phyloP scores from a whole-genome alignment of 2,797 vertebrate genomes.

The Remorina albescens region DNA sequence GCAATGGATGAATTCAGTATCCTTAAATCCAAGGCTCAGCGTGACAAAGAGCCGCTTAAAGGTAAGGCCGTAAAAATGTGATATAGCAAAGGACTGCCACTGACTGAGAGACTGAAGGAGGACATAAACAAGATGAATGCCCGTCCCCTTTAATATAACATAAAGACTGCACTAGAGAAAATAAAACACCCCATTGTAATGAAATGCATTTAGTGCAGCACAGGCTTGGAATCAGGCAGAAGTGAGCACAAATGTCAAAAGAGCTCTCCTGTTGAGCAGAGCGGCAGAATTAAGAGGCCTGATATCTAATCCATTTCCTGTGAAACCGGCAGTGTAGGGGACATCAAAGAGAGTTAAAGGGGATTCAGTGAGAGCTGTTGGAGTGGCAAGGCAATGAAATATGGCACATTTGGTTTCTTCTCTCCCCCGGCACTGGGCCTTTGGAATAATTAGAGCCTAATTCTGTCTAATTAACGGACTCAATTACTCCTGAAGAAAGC shows the following conservation, averaged over 20 bases:
- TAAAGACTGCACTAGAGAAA: conserved; percentile 80
- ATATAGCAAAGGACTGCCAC: conserved; percentile 83
- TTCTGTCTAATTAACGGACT: conserved; percentile 89
- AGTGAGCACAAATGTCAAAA: conserved; percentile 80
- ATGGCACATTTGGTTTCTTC: conserved; percentile 80
- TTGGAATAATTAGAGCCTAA: conserved; percentile 88
- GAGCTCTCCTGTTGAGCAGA: conserved; percentile 80
- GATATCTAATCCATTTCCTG: conserved; percentile 85
- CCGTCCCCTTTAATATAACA: conserved; percentile 83
- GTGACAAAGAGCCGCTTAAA: conserved; percentile 80
- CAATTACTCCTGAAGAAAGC: conserved; percentile 88
- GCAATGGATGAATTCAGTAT: conserved; percentile 69
- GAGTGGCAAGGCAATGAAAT: conserved; percentile 80
- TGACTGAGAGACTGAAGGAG: conserved; percentile 76
- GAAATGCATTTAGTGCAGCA: conserved; percentile 83
- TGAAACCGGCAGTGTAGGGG: conserved; percentile 77
- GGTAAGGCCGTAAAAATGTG: conserved; percentile 81
- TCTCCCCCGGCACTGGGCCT: conserved; percentile 82
- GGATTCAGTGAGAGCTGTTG: conserved; percentile 74
- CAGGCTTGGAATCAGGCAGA: conserved; percentile 79
- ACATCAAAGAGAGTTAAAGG: conserved; percentile 84
- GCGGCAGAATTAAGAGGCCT: conserved; percentile 76
- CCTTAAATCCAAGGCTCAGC: conserved; percentile 74
- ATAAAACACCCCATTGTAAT: conserved; percentile 85
- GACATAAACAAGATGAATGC: conserved; percentile 86